These are phyloP conservation scores for Orthosia gracilis DNA, from an alignment of 2,888 invertebrate species.

Conservation along the genomic window DNA sequence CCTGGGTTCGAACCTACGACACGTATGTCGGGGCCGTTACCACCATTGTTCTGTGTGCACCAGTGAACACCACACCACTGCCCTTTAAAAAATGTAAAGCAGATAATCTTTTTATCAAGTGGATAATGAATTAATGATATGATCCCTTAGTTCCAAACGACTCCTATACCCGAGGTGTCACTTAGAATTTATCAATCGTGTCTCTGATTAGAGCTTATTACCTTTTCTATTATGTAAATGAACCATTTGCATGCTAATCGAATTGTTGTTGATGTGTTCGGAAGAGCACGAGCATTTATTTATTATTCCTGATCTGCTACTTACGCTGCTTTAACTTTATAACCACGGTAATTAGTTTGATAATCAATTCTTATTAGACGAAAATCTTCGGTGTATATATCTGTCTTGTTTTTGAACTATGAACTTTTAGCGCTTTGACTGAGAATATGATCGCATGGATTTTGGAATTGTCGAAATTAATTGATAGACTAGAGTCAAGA, in stretches of 20 bases:
- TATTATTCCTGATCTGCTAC: conserved; percentile 12
- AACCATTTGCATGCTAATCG: conserved; percentile 49
- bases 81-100: background rate
- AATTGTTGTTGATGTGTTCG: conserved; percentile 42
- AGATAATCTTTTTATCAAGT: background rate
- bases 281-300: conserved; percentile 25
- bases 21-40: too few relatives aligned
- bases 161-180: conserved; percentile 5
- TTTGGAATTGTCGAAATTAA: background rate
- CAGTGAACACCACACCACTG: too few relatives aligned
- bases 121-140: conserved; percentile 18
- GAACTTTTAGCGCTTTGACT: background rate
- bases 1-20: too few relatives aligned
- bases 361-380: background rate
- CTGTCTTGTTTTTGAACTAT: background rate
- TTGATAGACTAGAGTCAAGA: too few relatives aligned
- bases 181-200: conserved; percentile 26
- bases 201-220: conserved; percentile 36
- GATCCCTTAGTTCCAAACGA: conserved; percentile 22
- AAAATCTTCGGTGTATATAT: too few relatives aligned
- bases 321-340: conserved; percentile 3
- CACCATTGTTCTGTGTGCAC: too few relatives aligned
- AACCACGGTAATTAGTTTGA: background rate
- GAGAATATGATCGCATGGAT: too few relatives aligned
- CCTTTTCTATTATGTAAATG: conserved; percentile 45